A percentile compares a stretch with the other conserved stretches of the same genome.
These are phyloP conservation scores for Zaprionus taronus DNA, from an alignment of 1,140 invertebrate species.

Conservation along the genomic window DNA sequence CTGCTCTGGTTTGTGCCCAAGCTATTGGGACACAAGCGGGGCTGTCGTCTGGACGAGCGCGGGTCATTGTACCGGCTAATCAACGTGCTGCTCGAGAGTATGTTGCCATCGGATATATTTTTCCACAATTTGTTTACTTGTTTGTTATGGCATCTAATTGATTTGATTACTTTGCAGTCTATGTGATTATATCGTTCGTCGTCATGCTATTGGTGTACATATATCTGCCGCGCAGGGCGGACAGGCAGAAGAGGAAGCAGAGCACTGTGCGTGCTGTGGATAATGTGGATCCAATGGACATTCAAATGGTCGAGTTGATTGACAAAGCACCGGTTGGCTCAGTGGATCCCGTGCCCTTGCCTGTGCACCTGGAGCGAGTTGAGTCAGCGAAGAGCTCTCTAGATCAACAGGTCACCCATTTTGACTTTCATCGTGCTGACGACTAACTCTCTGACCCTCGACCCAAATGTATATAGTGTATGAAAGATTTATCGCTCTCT, in stretches of 20 bases:
- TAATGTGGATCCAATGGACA: slow-evolving; percentile 4
- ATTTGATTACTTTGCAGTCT: slow-evolving; percentile 25
- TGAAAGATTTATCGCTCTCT: slow-evolving; percentile 1
- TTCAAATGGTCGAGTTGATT: slow-evolving; percentile 27
- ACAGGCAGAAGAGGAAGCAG: neutral
- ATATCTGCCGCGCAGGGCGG: slow-evolving; percentile 11
- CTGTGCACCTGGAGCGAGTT: neutral
- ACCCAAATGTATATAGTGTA: neutral
- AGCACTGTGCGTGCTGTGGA: neutral
- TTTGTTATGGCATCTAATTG: neutral
- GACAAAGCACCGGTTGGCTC: neutral
- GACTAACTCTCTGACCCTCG: neutral
- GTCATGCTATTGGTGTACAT: slow-evolving; percentile 28
- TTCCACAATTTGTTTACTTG: neutral
- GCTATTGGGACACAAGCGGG: slow-evolving; percentile 20
- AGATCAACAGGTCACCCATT: slow-evolving; percentile 29
- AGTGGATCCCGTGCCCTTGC: neutral
- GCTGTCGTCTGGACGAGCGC: slow-evolving; percentile 27
- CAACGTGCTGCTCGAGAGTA: slow-evolving; percentile 39
- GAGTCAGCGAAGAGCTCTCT: neutral
- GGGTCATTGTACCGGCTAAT: slow-evolving; percentile 32
- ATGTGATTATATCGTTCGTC: slow-evolving; percentile 39
- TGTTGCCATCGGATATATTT: slow-evolving; percentile 5
- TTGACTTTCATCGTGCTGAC: slow-evolving; percentile 33
- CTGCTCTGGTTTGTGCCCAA: slow-evolving; percentile 38